phyloP scores from a whole-genome alignment of 2,113 vertebrate species.

The Mormyrus iriodes region DNA sequence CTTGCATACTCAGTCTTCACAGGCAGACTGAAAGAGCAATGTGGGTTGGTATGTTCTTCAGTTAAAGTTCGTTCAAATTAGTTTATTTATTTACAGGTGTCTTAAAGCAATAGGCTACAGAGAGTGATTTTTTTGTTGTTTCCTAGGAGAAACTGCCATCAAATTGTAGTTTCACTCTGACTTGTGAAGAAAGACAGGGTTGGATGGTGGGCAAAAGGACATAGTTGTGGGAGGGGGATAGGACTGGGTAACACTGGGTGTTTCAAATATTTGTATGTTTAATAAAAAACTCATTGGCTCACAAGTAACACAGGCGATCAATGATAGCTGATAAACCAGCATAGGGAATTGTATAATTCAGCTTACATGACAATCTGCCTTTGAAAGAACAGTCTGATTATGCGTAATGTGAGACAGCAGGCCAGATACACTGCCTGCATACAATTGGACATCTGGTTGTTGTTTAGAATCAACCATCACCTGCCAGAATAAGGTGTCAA shows the following conservation, averaged over 20 bases:
- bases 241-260: not conserved
- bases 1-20: slow-evolving; percentile 16
- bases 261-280: slow-evolving; percentile 1
- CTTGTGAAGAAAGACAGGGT: not conserved
- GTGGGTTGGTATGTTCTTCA: slow-evolving; percentile 42
- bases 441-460: not conserved
- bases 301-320: slow-evolving; percentile 5
- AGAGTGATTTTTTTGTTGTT: slow-evolving; percentile 47
- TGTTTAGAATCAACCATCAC: not conserved
- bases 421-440: not conserved
- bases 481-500: not conserved
- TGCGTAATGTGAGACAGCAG: not conserved
- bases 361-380: not conserved
- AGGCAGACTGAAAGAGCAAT: slow-evolving; percentile 61
- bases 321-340: not conserved
- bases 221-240: not conserved
- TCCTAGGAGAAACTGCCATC: not conserved
- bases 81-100: slow-evolving; percentile 67
- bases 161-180: not conserved
- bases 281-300: slow-evolving; percentile 11
- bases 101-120: slow-evolving; percentile 72
- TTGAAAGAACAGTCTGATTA: not conserved
- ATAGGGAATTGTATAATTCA: not conserved
- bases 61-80: slow-evolving; percentile 33
- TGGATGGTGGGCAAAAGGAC: not conserved